These are phyloP conservation scores for Physella acuta DNA, from an alignment of 1,140 invertebrate genomes.

Conservation along the genomic window DNA sequence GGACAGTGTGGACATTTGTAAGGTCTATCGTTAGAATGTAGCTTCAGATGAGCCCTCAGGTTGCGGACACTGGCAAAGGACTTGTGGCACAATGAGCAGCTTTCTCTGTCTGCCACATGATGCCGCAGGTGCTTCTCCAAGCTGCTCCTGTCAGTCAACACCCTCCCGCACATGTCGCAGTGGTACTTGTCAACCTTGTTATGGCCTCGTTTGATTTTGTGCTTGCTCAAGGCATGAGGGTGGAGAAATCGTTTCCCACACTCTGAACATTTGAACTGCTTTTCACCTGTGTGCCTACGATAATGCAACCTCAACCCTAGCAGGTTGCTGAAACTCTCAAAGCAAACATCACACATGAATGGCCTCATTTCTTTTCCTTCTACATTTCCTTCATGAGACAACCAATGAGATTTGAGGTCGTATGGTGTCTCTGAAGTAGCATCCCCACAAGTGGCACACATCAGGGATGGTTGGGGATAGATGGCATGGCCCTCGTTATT, in stretches of 20 bases:
- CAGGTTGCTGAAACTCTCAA: background rate
- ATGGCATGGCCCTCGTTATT: background rate
- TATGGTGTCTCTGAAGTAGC: background rate
- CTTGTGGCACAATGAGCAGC: background rate
- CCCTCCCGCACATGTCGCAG: background rate
- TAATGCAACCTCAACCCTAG: background rate
- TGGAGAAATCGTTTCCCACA: background rate
- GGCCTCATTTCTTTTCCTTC: background rate
- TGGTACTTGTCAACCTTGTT: background rate
- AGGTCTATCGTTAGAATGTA: constrained; percentile 7
- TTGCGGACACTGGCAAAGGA: background rate
- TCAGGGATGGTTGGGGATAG: constrained; percentile 1
- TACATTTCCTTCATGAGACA: constrained; percentile 4
- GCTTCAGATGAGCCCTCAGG: constrained; percentile 7
- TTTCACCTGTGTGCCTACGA: background rate
- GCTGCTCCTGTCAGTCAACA: background rate
- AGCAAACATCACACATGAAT: constrained; percentile 18
- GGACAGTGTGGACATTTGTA: constrained; percentile 3
- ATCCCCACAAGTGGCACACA: constrained; percentile 15
- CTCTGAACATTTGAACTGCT: background rate
- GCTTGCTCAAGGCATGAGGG: background rate
- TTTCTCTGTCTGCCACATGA: background rate
- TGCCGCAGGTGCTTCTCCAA: background rate
- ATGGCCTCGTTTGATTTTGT: background rate
- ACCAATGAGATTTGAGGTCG: constrained; percentile 14